Percentiles rank a stretch among this genome's conserved stretches.
Conservation (phyloP, 2,113 vertebrate genomes). For the Ovis canadensis region DNA sequence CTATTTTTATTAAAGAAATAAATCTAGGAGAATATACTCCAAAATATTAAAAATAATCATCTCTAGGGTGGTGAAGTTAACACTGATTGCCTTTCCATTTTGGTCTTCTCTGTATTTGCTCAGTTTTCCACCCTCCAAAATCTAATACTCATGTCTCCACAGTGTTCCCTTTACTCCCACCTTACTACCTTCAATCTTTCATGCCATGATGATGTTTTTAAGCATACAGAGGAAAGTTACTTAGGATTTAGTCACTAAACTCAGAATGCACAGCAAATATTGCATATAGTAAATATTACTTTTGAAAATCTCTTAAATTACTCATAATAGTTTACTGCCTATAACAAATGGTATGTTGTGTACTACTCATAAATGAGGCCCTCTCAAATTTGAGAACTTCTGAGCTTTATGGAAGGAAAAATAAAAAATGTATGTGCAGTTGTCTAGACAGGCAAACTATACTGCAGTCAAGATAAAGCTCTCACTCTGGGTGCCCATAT, state of each 20-base stretch:
- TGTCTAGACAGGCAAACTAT: neutral
- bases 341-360: neutral
- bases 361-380: neutral
- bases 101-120: neutral
- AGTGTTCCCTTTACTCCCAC: neutral
- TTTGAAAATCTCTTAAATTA: neutral
- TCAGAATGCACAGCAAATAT: neutral
- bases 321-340: neutral
- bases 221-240: neutral
- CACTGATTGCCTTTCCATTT: neutral
- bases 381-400: neutral
- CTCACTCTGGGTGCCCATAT: neutral
- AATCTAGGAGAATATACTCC: neutral
- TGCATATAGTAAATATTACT: neutral
- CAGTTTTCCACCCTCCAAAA: neutral
- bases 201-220: neutral
- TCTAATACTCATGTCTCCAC: neutral
- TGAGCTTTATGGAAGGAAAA: neutral
- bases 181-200: neutral
- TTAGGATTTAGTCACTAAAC: neutral
- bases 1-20: constrained; percentile 1
- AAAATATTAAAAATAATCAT: neutral
- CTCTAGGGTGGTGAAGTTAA: neutral
- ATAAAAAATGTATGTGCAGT: neutral
- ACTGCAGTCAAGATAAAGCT: neutral